These are phyloP conservation scores for Xanthorhoe spadicearia DNA, from an alignment of 2,888 invertebrate species.

Conservation along the genomic window DNA sequence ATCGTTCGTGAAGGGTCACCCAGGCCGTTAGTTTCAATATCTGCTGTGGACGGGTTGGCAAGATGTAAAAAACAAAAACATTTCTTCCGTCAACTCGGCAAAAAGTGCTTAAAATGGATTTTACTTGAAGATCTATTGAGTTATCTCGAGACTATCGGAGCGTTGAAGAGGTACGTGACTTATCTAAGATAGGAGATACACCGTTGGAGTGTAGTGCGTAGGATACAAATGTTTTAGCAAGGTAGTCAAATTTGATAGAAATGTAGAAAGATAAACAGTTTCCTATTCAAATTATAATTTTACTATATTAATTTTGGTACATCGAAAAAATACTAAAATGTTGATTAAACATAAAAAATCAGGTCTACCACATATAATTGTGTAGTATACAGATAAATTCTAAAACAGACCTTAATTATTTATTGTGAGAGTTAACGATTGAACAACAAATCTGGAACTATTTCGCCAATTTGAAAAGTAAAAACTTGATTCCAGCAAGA, in stretches of 20 bases:
- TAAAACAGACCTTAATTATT: too few species aligned
- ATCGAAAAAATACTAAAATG: too few species aligned
- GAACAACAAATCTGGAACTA: too few species aligned
- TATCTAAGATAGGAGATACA: conserved; percentile 16
- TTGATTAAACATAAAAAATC: too few species aligned
- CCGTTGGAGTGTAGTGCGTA: not conserved
- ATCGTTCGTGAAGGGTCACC: conserved; percentile 24
- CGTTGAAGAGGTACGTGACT: conserved; percentile 30
- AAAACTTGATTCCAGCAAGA: too few species aligned
- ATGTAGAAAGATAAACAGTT: not conserved
- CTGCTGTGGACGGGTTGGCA: conserved; percentile 11
- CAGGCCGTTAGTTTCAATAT: conserved; percentile 16
- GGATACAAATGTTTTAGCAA: not conserved
- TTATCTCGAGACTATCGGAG: conserved; percentile 22
- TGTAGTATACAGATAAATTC: too few species aligned
- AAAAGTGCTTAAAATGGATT: conserved; percentile 17
- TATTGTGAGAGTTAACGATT: too few species aligned
- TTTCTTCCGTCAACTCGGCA: not conserved
- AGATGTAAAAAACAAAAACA: conserved; percentile 6
- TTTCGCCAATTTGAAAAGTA: too few species aligned
- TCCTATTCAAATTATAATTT: too few species aligned
- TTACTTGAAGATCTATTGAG: conserved; percentile 21
- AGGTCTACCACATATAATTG: too few species aligned
- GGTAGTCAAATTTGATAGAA: not conserved
- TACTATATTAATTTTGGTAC: too few species aligned